Evolutionary conservation across 2,888 invertebrate species (phyloP).

Genomic region (Slavum lentiscoides): DNA sequence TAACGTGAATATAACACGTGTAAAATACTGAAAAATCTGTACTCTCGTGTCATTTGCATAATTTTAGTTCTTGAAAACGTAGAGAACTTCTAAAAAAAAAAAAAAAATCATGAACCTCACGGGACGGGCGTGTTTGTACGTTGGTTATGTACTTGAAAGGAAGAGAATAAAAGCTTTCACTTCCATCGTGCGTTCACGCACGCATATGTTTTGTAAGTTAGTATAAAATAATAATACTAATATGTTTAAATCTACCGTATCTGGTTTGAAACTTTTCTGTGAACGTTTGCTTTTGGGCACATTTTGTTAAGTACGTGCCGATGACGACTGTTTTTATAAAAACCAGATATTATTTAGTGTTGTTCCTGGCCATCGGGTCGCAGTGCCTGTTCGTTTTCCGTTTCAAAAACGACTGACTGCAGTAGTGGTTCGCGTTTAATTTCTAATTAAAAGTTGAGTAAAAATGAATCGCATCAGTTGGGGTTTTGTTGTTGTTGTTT

Average conservation of each 20-base stretch:
- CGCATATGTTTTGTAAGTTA: not conserved
- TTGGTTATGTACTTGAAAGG: constrained; percentile 10
- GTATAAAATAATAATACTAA: constrained; percentile 22
- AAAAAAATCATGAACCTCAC: not conserved
- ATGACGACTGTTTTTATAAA: constrained; percentile 1
- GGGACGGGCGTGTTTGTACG: not conserved
- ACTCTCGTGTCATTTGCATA: constrained; percentile 37
- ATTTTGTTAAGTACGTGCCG: constrained; percentile 8
- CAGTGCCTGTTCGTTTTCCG: constrained; percentile 24
- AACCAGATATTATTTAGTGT: not conserved
- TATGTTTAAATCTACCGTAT: constrained; percentile 38
- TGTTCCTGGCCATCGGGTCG: constrained; percentile 11
- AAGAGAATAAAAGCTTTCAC: constrained; percentile 32
- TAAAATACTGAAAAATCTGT: not conserved
- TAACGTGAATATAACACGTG: constrained; percentile 3
- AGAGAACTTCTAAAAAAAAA: constrained; percentile 9
- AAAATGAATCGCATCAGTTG: constrained; percentile 32
- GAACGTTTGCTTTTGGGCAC: constrained; percentile 9
- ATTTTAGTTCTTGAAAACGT: constrained; percentile 19
- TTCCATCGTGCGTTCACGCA: not conserved
- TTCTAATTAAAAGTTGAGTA: constrained; percentile 44
- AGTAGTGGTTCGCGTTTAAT: constrained; percentile 17
- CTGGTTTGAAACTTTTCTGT: constrained; percentile 22
- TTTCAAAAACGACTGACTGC: constrained; percentile 21
- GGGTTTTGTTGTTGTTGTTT: not conserved